These are phyloP conservation scores for Nestor notabilis DNA, from an alignment of 2,113 vertebrate species.

Conservation along the genomic window DNA sequence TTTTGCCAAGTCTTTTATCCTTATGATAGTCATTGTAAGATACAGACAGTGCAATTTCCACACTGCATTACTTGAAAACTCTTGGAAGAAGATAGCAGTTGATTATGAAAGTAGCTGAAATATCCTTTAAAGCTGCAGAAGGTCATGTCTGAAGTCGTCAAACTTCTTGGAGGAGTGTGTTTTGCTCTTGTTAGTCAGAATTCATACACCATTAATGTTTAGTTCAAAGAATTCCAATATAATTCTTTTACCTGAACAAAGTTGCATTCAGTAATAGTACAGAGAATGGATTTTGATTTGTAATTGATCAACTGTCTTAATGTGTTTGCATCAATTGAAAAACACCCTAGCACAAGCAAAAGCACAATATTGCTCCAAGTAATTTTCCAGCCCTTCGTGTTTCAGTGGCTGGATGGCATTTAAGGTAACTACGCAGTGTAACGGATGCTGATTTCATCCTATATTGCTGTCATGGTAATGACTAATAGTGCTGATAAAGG, in stretches of 20 bases:
- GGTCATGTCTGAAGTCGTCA: neutral
- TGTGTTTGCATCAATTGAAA: slow-evolving; percentile 55
- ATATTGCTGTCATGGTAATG: slow-evolving; percentile 56
- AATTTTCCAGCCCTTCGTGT: slow-evolving; percentile 63
- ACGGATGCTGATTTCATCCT: slow-evolving; percentile 51
- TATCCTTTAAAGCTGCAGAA: neutral
- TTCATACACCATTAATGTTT: neutral
- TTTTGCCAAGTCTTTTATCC: neutral
- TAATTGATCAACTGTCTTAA: slow-evolving; percentile 66
- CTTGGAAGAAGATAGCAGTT: neutral
- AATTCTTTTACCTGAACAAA: neutral
- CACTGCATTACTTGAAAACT: neutral
- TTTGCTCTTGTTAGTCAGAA: neutral
- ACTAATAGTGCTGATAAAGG: slow-evolving; percentile 56
- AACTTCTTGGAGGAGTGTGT: neutral
- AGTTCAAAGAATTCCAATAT: neutral
- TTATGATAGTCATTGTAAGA: neutral
- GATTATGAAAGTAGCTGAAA: neutral
- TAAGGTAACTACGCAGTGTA: slow-evolving; percentile 39
- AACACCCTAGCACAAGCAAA: neutral
- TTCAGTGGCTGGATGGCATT: slow-evolving; percentile 56
- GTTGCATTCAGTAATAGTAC: slow-evolving; percentile 24
- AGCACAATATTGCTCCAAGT: slow-evolving; percentile 41
- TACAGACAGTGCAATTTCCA: neutral
- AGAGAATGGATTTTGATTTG: slow-evolving; percentile 67